Conservation (phyloP, 1,140 invertebrate species). For the Rhyzopertha dominica region DNA sequence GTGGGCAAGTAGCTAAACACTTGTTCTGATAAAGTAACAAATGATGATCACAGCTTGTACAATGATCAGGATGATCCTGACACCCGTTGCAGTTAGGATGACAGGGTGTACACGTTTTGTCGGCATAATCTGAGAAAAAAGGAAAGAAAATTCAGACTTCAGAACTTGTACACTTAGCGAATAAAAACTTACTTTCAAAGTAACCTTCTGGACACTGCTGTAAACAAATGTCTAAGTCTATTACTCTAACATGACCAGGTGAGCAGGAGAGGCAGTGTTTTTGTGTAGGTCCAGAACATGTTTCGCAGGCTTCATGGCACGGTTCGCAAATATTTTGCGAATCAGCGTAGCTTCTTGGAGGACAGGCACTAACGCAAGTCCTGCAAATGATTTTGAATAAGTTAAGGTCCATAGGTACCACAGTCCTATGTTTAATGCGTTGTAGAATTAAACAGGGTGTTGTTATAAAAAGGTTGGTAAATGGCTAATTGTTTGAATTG, state of each 20-base stretch:
- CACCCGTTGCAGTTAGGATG: slow-evolving; percentile 76
- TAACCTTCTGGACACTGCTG: slow-evolving; percentile 83
- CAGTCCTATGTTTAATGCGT: too few relatives aligned
- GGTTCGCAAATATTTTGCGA: slow-evolving; percentile 72
- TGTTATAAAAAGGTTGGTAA: slow-evolving; percentile 2
- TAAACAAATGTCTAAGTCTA: slow-evolving; percentile 73
- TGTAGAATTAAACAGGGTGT: too few relatives aligned
- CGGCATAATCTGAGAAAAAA: slow-evolving; percentile 55
- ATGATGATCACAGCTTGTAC: slow-evolving; percentile 78
- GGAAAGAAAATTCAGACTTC: background rate
- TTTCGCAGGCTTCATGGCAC: slow-evolving; percentile 79
- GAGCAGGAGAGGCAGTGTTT: slow-evolving; percentile 77
- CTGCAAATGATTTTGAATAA: slow-evolving; percentile 52
- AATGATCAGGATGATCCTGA: slow-evolving; percentile 71
- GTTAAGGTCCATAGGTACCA: too few relatives aligned
- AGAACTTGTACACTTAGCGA: background rate
- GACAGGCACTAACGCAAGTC: slow-evolving; percentile 73
- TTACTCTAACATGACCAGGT: slow-evolving; percentile 69
- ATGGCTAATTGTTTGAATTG: too few relatives aligned
- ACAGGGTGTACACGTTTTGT: slow-evolving; percentile 73
- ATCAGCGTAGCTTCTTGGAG: slow-evolving; percentile 71
- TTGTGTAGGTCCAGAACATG: slow-evolving; percentile 75
- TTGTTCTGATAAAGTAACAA: slow-evolving; percentile 72
- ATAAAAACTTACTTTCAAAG: slow-evolving; percentile 62
- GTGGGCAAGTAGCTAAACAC: slow-evolving; percentile 75